Conservation (phyloP, 2,113 vertebrate genomes). For the Sterrhoptilus dennistouni region DNA sequence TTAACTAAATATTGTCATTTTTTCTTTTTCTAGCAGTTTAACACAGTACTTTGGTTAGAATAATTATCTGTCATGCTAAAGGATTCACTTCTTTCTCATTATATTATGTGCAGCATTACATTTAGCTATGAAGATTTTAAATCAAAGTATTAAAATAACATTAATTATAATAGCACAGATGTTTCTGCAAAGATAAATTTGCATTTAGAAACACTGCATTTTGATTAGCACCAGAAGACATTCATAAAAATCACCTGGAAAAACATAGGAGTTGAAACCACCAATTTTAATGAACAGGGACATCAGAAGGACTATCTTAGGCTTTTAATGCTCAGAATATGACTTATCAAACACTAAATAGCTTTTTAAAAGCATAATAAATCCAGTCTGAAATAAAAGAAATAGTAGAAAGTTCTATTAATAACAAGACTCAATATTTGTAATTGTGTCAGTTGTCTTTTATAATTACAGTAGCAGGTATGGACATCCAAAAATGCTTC, state of each 20-base stretch:
- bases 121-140: not conserved
- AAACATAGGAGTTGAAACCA: not conserved
- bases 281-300: not conserved
- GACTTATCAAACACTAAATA: not conserved
- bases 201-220: not conserved
- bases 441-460: not conserved
- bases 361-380: not conserved
- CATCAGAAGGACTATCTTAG: not conserved
- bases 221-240: not conserved
- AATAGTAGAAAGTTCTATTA: not conserved
- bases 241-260: not conserved
- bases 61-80: constrained; percentile 8
- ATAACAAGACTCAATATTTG: not conserved
- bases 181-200: constrained; percentile 39
- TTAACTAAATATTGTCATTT: not conserved
- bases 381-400: not conserved
- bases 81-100: constrained; percentile 36
- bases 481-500: not conserved
- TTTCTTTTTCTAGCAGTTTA: not conserved
- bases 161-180: constrained; percentile 44
- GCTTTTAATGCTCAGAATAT: not conserved
- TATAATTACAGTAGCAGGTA: not conserved
- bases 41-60: not conserved
- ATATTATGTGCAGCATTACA: not conserved
- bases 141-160: constrained; percentile 29